Percentiles rank a stretch among this genome's conserved stretches.
These are phyloP conservation scores for Dasysyrphus tricinctus DNA, from an alignment of 2,888 invertebrate genomes.

Conservation along the genomic window DNA sequence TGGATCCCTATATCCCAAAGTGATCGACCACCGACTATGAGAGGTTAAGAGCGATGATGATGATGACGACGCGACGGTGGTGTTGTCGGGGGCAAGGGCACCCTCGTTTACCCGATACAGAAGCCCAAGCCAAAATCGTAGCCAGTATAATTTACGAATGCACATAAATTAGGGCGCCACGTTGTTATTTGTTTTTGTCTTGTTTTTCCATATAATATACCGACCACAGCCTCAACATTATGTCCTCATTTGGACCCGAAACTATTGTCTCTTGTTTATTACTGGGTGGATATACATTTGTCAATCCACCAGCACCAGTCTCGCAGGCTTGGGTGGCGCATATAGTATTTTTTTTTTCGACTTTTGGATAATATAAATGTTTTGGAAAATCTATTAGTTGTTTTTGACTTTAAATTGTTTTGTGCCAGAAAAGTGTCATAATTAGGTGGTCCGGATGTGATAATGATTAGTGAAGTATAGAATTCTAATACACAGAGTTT, in stretches of 20 bases:
- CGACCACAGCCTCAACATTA: slow-evolving; percentile 24
- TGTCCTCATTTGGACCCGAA: slow-evolving; percentile 63
- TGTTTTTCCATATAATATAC: slow-evolving; percentile 20
- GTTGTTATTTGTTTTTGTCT: slow-evolving; percentile 75
- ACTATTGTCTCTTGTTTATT: slow-evolving; percentile 71
- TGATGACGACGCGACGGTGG: background rate
- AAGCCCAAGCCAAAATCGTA: slow-evolving; percentile 54
- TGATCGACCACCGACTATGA: slow-evolving; percentile 29
- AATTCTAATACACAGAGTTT: background rate
- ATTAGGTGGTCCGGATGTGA: slow-evolving; percentile 76
- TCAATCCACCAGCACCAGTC: slow-evolving; percentile 41
- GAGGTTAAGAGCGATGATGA: background rate
- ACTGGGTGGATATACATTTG: slow-evolving; percentile 72
- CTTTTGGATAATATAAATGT: slow-evolving; percentile 65
- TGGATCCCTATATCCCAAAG: background rate
- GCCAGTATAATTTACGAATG: slow-evolving; percentile 66
- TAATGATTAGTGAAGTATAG: slow-evolving; percentile 65
- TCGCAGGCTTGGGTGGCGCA: slow-evolving; percentile 63
- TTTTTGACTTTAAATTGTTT: slow-evolving; percentile 70
- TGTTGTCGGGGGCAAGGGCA: slow-evolving; percentile 6
- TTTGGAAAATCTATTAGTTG: slow-evolving; percentile 70
- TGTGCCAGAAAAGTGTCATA: slow-evolving; percentile 70
- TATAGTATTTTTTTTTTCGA: slow-evolving; percentile 49
- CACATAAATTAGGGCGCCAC: slow-evolving; percentile 75
- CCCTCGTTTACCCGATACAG: slow-evolving; percentile 42